Base-by-base conservation (phyloP, 2,888 invertebrate species). In the Podotricha telesiphe region DNA sequence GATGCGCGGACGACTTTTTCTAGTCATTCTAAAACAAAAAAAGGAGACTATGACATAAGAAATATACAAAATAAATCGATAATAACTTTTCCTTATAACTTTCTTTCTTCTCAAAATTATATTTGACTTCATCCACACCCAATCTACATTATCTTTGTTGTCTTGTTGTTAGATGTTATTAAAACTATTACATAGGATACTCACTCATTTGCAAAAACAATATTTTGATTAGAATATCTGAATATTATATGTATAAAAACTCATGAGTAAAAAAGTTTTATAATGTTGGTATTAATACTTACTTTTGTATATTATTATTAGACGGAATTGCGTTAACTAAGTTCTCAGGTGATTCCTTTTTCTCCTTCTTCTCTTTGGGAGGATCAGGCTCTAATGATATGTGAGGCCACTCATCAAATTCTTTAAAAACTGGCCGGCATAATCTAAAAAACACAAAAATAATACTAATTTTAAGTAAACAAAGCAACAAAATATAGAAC, bases 381-480 rank as follows among this genome's bases (percentile, higher is more conserved):
- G 85, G 86, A 70, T 91, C 88, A 4, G 88, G 87, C 69, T 92
- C 92, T 86, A 90, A 58, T 5, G 87, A 85, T 77, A 95, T 89
- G 67, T 85, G 88, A 1, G 95, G 95, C 95, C 95, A 95, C 76
- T 87, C 92, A 79, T 94, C 90, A 74, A 95, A 93, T 82, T 95
- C 95, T 80, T 94, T 93, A 86, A 93, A 95, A 65, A 95, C 94
- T 1, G 95, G 95, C 75, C 94, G 87, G 79, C 94, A 94, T 78
- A 93, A 84, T 80, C 95, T 93, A 86, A 47, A 82, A 78, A 69
- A 68, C 20, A 7, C 6, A 37, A 55, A 37, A 42, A 42, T 8
- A 37, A 10, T 7, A 42, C 42, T 13, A 42, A 3, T 37, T 10
- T 45, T 22, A n/a, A 28, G 28, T 45, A 28, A 28, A 19, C 0